Evolutionary conservation across 2,888 invertebrate species (phyloP), one percentile per base, ranked within the genome.

Genomic region (Bedellia somnulentella): DNA sequence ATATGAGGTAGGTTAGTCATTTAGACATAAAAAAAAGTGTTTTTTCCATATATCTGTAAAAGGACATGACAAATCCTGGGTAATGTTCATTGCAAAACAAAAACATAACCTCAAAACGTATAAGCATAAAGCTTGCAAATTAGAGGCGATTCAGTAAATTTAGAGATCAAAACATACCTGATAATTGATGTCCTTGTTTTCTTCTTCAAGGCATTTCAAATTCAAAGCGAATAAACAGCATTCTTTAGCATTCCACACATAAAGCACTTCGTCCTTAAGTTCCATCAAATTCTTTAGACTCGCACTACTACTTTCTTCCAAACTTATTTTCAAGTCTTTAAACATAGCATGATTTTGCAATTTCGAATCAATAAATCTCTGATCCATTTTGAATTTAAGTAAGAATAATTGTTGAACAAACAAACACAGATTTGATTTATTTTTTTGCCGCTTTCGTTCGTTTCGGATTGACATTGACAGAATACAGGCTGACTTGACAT

Each of bases 191-290:
- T 78, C 71, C 32, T 79, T 76, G 16, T 53, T 59, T 39, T 63
- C 49, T 46, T 63, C 63, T 49, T 79, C 57, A 47, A 76, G 44
- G 50, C 66, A 52, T 50, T 64, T 73, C 37, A 85, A 42, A 52
- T 85, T 83, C 38, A 86, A 57, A 35, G 81, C 75, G 43, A 82
- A 62, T 36, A 86, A 70, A 53, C 83, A 83, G 47, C 78, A 80
- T 51, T 84, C 82, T 33, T 73, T 58, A 2, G 78, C 70, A 48
- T 83, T 80, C 87, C 86, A 87, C 42, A 81, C 73, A 47, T 81
- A 87, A 32, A 86, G 58, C 41, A 85, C 78, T 54, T 85, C 82
- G 41, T 86, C 84, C 35, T 79, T 79, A 31, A 84, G 75, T 43
- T 80, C 80, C 15, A 86, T 51, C 40, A 85, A 76, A 57, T 83